Percentiles rank a stretch among this genome's conserved stretches.
phyloP scores from a whole-genome alignment of 2,797 vertebrate species.

The Sebastes paucispinis region DNA sequence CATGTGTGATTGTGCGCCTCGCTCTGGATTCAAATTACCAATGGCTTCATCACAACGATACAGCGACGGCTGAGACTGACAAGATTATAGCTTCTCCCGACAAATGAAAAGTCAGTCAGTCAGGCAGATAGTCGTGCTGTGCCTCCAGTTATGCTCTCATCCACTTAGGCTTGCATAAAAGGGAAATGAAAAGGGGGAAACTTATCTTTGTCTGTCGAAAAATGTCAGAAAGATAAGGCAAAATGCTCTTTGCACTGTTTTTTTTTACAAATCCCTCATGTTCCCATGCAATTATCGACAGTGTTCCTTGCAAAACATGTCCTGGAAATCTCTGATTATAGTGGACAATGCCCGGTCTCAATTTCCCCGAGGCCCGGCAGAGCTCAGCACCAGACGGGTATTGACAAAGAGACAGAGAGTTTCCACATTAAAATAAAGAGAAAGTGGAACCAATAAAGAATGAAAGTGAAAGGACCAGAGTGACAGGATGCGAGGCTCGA shows the following conservation, averaged over 20 bases:
- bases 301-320: constrained; percentile 4
- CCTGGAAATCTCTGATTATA: constrained; percentile 43
- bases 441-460: neutral
- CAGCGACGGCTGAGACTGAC: constrained; percentile 21
- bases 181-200: constrained; percentile 23
- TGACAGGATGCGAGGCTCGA: neutral
- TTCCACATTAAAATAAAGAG: neutral
- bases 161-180: constrained; percentile 45
- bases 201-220: constrained; percentile 33
- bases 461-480: constrained; percentile 1
- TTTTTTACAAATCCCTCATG: constrained; percentile 12
- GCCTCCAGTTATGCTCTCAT: constrained; percentile 49
- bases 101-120: constrained; percentile 49
- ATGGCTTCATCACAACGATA: constrained; percentile 30
- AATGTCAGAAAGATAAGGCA: constrained; percentile 53
- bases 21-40: constrained; percentile 31
- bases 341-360: constrained; percentile 31
- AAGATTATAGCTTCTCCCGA: constrained; percentile 33
- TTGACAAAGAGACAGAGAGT: constrained; percentile 14
- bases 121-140: constrained; percentile 15
- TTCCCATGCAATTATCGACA: constrained; percentile 21
- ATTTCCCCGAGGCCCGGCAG: constrained; percentile 25
- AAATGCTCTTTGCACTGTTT: constrained; percentile 26
- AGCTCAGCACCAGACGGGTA: constrained; percentile 18
- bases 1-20: neutral